Base-by-base conservation (phyloP, 2,888 invertebrate species). In the Eueremaeus valkanovi region DNA sequence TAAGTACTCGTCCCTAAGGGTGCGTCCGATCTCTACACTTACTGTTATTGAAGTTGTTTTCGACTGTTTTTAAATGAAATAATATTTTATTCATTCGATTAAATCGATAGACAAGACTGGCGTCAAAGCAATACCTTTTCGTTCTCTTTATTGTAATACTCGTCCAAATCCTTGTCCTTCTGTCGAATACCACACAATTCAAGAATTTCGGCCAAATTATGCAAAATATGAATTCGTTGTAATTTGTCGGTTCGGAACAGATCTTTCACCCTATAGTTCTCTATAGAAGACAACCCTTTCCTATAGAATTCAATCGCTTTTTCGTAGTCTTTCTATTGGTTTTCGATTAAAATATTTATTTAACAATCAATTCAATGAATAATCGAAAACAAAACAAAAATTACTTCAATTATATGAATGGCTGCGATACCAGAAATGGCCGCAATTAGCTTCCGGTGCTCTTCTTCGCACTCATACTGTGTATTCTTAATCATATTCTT, bases 391-490 rank as follows among this genome's bases (percentile, higher is more conserved):
- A 8, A 55, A 24, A 13, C 3, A 16, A 21, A 51, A 27, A 21
- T 70, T n/a, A 73, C 73, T 40, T 84, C 81, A 27, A 90, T 85
- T 42, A 90, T 85, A 80, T 87, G 83, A 49, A 90, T 82, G 0
- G 88, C 90, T 21, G 90, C 90, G 76, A 88, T 73, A 85, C 88
- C 91, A 83, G 91, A 91, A 73, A 88, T 83, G n/a, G 88, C 85
- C 0, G 88, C 87, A 21, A 90, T 86, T 78, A 88, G 83, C 21
- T 86, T 83, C 68, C 91, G 85, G 73, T 91, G 85, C 75, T 86
- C 85, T 75, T 88, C 88, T 82, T 90, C 89, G 80, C 87, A 88
- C 81, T 88, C 88, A 75, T 80, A 80, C 75, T 85, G 86, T 78
- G 86, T 88, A 80, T 87, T 88, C 73, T 86, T 84, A 49, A 88